Percentiles rank a stretch among this genome's conserved stretches.
Conservation (phyloP, 1,140 invertebrate species). For the Orussus abietinus region DNA sequence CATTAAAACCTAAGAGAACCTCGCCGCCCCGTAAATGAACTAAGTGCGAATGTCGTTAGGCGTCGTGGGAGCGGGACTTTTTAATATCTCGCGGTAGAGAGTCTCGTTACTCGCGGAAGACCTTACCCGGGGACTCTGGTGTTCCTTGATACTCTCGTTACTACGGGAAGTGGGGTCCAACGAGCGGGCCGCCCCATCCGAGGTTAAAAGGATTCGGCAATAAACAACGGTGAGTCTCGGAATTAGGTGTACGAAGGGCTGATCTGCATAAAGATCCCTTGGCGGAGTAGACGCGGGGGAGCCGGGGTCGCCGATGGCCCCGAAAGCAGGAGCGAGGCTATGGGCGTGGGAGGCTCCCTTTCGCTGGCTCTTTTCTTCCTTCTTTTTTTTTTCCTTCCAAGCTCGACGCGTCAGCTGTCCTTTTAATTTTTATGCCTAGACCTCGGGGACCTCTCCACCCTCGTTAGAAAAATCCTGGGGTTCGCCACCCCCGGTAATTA, state of each 20-base stretch:
- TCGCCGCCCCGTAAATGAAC: constrained; percentile 7
- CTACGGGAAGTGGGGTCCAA: too few relatives aligned
- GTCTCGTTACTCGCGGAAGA: too few relatives aligned
- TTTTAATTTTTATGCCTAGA: constrained; percentile 44
- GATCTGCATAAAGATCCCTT: constrained; percentile 37
- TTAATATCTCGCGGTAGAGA: constrained; percentile 18
- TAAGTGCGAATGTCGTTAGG: constrained; percentile 19
- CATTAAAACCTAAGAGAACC: constrained; percentile 17
- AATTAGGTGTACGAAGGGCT: constrained; percentile 39
- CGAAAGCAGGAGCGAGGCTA: too few relatives aligned
- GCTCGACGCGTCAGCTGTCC: constrained; percentile 25
- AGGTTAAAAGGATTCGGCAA: constrained; percentile 52
- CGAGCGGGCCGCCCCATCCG: constrained; percentile 19
- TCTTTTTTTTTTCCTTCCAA: too few relatives aligned
- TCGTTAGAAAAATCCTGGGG: too few relatives aligned
- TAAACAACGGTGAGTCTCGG: constrained; percentile 45
- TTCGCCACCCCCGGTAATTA: too few relatives aligned
- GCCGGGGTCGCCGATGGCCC: constrained; percentile 34
- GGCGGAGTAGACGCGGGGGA: constrained; percentile 17
- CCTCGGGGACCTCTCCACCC: too few relatives aligned
- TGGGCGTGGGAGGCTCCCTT: too few relatives aligned
- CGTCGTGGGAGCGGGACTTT: constrained; percentile 14
- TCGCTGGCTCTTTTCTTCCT: too few relatives aligned
- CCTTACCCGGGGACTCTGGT: too few relatives aligned
- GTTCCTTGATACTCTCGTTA: too few relatives aligned